These are phyloP conservation scores for Chamaea fasciata DNA, from an alignment of 2,113 vertebrate genomes.

Conservation along the genomic window DNA sequence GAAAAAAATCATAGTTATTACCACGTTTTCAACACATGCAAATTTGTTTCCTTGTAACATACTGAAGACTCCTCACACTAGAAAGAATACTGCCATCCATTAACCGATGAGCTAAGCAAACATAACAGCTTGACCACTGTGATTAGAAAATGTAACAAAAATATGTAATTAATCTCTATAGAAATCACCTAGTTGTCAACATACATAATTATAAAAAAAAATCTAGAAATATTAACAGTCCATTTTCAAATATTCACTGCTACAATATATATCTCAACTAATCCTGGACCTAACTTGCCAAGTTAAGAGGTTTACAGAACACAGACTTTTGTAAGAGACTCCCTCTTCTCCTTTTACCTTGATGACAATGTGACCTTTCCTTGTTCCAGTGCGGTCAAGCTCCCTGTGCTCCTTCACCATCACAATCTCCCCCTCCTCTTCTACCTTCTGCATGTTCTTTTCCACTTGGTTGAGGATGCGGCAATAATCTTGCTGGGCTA, in stretches of 20 bases:
- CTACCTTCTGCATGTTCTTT: slow-evolving; percentile 99
- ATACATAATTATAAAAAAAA: neutral
- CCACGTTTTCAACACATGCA: neutral
- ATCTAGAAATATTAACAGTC: neutral
- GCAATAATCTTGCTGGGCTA: slow-evolving; percentile 98
- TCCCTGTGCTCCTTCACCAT: slow-evolving; percentile 99
- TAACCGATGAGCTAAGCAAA: neutral
- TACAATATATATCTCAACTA: neutral
- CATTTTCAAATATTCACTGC: neutral
- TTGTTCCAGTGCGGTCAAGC: slow-evolving; percentile 94
- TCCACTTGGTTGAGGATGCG: slow-evolving; percentile 99
- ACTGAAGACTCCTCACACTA: neutral
- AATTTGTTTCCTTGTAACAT: neutral
- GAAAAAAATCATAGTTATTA: neutral
- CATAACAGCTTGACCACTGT: neutral
- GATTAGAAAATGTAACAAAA: neutral
- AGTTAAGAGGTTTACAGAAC: neutral
- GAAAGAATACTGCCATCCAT: neutral
- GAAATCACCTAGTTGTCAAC: neutral
- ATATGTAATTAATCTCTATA: neutral
- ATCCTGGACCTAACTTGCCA: neutral
- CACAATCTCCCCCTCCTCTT: slow-evolving; percentile 98
- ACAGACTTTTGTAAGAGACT: neutral
- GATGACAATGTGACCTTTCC: slow-evolving; percentile 99
- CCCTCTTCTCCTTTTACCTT: slow-evolving; percentile 77